These are phyloP conservation scores for Camponotus vicinus DNA, from an alignment of 1,140 invertebrate species.

Conservation along the genomic window DNA sequence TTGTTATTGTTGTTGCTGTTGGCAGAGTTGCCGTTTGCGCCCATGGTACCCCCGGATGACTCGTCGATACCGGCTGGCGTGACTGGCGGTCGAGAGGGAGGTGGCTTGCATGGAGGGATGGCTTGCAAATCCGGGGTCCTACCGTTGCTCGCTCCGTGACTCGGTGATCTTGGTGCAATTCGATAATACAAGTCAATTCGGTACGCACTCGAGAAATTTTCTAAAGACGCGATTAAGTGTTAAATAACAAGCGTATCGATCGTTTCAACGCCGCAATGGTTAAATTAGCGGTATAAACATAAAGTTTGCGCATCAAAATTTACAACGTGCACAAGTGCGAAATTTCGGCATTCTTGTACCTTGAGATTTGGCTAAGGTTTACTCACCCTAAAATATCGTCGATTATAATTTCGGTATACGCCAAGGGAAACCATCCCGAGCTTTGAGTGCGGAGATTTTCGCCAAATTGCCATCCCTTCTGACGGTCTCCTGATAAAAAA, in stretches of 20 bases:
- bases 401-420: conserved; percentile 93
- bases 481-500: conserved; percentile 89
- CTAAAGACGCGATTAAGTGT: not conserved
- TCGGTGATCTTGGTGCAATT: conserved; percentile 77
- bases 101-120: conserved; percentile 81
- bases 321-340: not conserved
- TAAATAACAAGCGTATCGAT: not conserved
- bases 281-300: too few species aligned
- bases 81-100: conserved; percentile 79
- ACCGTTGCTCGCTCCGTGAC: conserved; percentile 78
- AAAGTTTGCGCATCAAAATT: too few species aligned
- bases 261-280: too few species aligned
- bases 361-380: conserved; percentile 6
- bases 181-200: not conserved
- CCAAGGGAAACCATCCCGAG: conserved; percentile 97
- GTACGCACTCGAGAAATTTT: not conserved
- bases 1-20: conserved; percentile 62
- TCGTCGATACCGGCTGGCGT: conserved; percentile 79
- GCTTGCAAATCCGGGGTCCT: conserved; percentile 76
- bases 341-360: conserved; percentile 10
- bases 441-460: conserved; percentile 96
- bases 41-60: conserved; percentile 65
- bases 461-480: conserved; percentile 98
- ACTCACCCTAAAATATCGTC: conserved; percentile 86
- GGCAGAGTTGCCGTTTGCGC: conserved; percentile 64